A percentile compares a stretch with the other conserved stretches of the same genome.
These are phyloP conservation scores for Lagenorhynchus albirostris DNA, from an alignment of 2,113 vertebrate genomes.

Conservation along the genomic window DNA sequence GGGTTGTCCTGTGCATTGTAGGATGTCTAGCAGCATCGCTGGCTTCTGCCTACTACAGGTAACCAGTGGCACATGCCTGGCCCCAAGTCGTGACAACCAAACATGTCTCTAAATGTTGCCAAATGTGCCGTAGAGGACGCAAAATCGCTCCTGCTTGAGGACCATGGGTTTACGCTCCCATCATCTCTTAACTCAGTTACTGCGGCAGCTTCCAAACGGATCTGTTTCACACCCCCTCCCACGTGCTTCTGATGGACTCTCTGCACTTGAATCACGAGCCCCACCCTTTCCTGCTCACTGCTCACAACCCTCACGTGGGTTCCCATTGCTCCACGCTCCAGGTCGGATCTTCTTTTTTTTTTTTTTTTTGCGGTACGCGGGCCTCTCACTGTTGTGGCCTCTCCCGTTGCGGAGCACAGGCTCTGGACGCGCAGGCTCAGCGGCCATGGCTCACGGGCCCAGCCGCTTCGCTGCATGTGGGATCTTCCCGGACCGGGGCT, in stretches of 20 bases:
- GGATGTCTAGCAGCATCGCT: not conserved
- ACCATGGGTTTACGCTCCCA: not conserved
- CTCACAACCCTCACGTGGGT: not conserved
- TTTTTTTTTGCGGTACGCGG: too few species aligned
- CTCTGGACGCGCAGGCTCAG: too few species aligned
- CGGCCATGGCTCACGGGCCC: too few species aligned
- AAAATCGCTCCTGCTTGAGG: not conserved
- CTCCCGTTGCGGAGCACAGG: too few species aligned
- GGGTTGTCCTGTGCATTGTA: not conserved
- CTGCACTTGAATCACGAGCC: not conserved
- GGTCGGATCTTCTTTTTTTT: not conserved
- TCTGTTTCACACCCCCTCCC: too few species aligned
- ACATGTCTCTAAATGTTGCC: not conserved
- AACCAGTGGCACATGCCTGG: not conserved
- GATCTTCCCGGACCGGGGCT: too few species aligned
- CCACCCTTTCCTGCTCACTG: rapidly evolving
- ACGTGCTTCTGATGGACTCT: not conserved
- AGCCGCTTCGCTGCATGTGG: too few species aligned
- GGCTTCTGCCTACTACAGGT: not conserved
- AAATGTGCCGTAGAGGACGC: not conserved
- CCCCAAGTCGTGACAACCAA: not conserved
- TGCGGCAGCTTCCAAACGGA: not conserved
- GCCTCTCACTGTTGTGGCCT: too few species aligned
- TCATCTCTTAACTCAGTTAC: not conserved
- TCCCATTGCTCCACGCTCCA: not conserved